Evolutionary conservation across 2,888 invertebrate species (phyloP), one percentile per base, ranked within the genome.

Genomic region (Ochlodes sylvanus): DNA sequence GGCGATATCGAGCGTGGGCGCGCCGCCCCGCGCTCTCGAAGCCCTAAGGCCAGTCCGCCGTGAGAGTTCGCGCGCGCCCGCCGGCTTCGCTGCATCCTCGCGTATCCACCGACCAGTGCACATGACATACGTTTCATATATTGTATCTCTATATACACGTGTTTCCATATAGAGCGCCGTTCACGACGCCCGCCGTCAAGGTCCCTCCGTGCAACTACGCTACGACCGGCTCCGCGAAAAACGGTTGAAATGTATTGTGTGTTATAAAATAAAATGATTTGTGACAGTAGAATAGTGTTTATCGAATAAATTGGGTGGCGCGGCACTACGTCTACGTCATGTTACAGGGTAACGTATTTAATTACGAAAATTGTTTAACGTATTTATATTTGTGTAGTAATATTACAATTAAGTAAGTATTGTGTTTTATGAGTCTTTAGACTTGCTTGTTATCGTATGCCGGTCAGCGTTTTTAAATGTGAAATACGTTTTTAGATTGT

Each of bases 1-100:
- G 87, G 87, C 87, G 86, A 87, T 92, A 92, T 92, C 88, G 92
- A 92, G 89, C 92, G 92, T 86, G 88, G 91, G 90, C 86, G 90
- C 89, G 90, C 87, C 90, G 90, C 89, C 90, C 90, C 86, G 84
- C 89, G 83, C 83, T 78, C 77, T 79, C 74, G 90, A 87, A 90
- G 91, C 90, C 89, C 90, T 87, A 89, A 15, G 72, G 72, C 79
- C 84, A 88, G 86, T 86, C 79, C 80, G 86, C 79, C 80, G 82
- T 80, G 81, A 84, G 83, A 78, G 76, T 76, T 76, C 83, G 83
- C 81, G 86, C 85, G 88, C 86, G 87, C 80, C 76, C 77, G 78
- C 69, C 68, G 77, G 66, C 68, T 72, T 65, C 72, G 72, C 70
- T 75, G 71, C 75, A 61, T 69, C 73, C 74, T 34, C 76, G 75